Base-by-base conservation (phyloP, 2,113 vertebrate genomes). In the Actenoides lindsayi region DNA sequence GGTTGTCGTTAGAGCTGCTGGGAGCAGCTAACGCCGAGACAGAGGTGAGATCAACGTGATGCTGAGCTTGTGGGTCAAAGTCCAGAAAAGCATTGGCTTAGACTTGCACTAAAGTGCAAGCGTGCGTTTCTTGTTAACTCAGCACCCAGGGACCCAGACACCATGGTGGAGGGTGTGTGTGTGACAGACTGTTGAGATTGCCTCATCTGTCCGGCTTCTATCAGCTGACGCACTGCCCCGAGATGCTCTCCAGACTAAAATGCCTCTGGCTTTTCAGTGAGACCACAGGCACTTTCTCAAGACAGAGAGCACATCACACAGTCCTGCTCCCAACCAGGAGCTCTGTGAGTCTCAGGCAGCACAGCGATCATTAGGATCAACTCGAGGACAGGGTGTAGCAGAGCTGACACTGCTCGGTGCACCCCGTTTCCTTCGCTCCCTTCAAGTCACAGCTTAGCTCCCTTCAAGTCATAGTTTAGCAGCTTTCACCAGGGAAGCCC, bases 161-260 rank as follows among this genome's bases (percentile, higher is more conserved):
- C 13, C 3, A 15, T 0, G 3, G 65, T 4, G 23, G 16, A 16
- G 46, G 9, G n/a, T 5, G 28, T 31, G 54, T 54, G 53, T 57
- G 60, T 25, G 23, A 11, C 23, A 30, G 19, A 27, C 16, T 62
- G 30, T 5, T 2, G 0, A 74, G 24, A 18, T 2, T 28, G 10
- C 6, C 35, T n/a, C 1, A 0, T 11, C 60, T 25, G n/a, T 6
- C 19, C 83, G 48, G 30, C 17, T 23, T 25, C 31, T 30, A 4
- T 3, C 6, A 77, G 50, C n/a, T 5, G 3, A 8, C 11, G 7
- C 6, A 44, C 41, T 3, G 2, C 5, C 3, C 10, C 0, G 0
- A 24, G 13, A 24, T 2, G 17, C 20, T 28, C 64, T 28, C 33
- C 21, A 65, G 10, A 67, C 44, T 65, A 25, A 24, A 46, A 39